phyloP scores from a whole-genome alignment of 2,888 invertebrate species.

The Himalopsyche kuldschensis region DNA sequence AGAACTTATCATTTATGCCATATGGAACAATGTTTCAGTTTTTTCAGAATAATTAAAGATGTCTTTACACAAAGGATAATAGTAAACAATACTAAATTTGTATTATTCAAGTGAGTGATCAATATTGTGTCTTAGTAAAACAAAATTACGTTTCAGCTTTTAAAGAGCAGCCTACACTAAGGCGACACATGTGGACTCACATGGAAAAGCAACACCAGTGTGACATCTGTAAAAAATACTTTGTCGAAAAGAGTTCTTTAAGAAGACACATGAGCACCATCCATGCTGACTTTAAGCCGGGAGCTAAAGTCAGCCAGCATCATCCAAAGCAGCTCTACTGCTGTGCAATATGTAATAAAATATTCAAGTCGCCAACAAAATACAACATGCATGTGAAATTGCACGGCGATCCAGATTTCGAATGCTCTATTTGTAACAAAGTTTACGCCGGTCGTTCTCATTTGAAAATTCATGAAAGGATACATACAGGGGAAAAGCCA shows the following conservation, averaged over 20 bases:
- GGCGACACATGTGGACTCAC: conserved; percentile 38
- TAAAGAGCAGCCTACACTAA: conserved; percentile 37
- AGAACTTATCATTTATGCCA: too few species aligned
- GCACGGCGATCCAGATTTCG: conserved; percentile 54
- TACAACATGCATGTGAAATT: conserved; percentile 51
- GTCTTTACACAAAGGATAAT: too few species aligned
- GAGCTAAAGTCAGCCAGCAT: conserved; percentile 2
- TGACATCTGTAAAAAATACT: conserved; percentile 37
- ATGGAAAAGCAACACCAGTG: conserved; percentile 39
- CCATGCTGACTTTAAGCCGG: conserved; percentile 37
- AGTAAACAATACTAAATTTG: too few species aligned
- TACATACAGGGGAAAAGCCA: conserved; percentile 48
- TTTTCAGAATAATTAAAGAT: too few species aligned
- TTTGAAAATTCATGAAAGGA: conserved; percentile 51
- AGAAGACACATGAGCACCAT: conserved; percentile 37
- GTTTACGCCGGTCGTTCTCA: conserved; percentile 56
- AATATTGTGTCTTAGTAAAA: too few species aligned
- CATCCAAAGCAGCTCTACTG: conserved; percentile 42
- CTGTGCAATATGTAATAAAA: conserved; percentile 51
- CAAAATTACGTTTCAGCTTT: conserved; percentile 24
- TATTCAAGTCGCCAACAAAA: conserved; percentile 49
- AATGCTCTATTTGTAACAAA: conserved; percentile 53
- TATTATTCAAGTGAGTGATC: too few species aligned
- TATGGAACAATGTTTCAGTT: too few species aligned
- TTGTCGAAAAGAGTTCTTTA: conserved; percentile 37